Evolutionary conservation across 2,113 vertebrate species (phyloP), one percentile per base, ranked within the genome.

Genomic region (Atherinomorus stipes): DNA sequence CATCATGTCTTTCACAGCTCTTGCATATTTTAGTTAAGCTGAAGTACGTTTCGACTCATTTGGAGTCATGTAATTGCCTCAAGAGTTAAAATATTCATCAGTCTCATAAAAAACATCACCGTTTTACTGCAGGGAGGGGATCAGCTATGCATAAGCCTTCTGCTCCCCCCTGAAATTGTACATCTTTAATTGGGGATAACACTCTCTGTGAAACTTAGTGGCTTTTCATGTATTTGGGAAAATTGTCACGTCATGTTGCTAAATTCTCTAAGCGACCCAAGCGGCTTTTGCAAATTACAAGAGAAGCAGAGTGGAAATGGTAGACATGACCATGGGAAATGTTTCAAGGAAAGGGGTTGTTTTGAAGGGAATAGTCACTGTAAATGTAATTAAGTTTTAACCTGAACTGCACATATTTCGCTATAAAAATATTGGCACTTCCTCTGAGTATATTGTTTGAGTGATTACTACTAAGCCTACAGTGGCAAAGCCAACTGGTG

Each of bases 81-180:
- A 77, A 88, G 87, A 88, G 82, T 88, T 93, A 62, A 93, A 91
- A 92, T 91, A 93, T 93, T 92, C 85, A 91, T 89, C 80, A 84
- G 63, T 83, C 74, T 81, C 85, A 82, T 74, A 63, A 88, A 42
- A 88, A 88, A 86, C 69, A 84, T 80, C 40, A 57, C 50, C 13
- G 54, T 87, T 90, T 86, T 65, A 83, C 85, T 84, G 74, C 62
- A 86, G 81, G 81, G 74, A 82, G 54, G 81, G 60, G 67, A 86
- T 69, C 60, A 87, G 88, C 75, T 65, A 70, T 85, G 79, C 78
- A 85, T 71, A 86, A 74, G 74, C 79, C 74, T 85, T 87, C 82
- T 83, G 78, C 74, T 83, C 52, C 63, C 63, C 71, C 38, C 80
- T 69, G 22, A 82, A 87, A 82, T 61, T 83, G 54, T 78, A 83